phyloP scores from a whole-genome alignment of 2,888 invertebrate species.

The Erynnis tages region DNA sequence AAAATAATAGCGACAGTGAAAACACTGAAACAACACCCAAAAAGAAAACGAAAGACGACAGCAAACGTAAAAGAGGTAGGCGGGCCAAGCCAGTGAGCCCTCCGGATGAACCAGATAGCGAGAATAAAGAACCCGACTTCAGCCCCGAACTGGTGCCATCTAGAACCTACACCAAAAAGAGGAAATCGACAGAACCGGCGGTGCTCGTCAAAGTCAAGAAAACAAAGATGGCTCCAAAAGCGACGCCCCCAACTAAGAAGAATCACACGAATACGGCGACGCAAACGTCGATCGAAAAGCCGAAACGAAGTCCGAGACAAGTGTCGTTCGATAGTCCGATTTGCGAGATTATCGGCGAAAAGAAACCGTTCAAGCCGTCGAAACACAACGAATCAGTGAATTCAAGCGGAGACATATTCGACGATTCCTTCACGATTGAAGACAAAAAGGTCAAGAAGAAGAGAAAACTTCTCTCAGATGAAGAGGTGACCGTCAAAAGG shows the following conservation, averaged over 20 bases:
- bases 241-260: slow-evolving; percentile 65
- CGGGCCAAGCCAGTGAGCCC: slow-evolving; percentile 2
- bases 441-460: slow-evolving; percentile 60
- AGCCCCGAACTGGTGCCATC: slow-evolving; percentile 37
- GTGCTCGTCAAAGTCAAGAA: slow-evolving; percentile 58
- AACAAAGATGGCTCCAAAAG: slow-evolving; percentile 54
- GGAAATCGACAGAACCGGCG: slow-evolving; percentile 60
- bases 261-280: slow-evolving; percentile 66
- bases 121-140: slow-evolving; percentile 52
- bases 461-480: slow-evolving; percentile 55
- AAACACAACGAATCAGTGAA: slow-evolving; percentile 43
- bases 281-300: slow-evolving; percentile 58
- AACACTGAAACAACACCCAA: slow-evolving; percentile 21
- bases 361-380: slow-evolving; percentile 36
- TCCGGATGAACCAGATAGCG: slow-evolving; percentile 42
- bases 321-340: slow-evolving; percentile 70
- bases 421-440: slow-evolving; percentile 64
- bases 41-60: slow-evolving; percentile 29
- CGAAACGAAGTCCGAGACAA: slow-evolving; percentile 51
- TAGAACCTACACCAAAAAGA: slow-evolving; percentile 46
- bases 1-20: slow-evolving; percentile 30
- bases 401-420: slow-evolving; percentile 70
- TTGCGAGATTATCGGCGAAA: slow-evolving; percentile 54
- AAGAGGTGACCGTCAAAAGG: slow-evolving; percentile 58
- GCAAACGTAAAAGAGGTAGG: slow-evolving; percentile 37